These are phyloP conservation scores for Pogoniulus pusillus DNA, from an alignment of 2,797 vertebrate species.

Conservation along the genomic window DNA sequence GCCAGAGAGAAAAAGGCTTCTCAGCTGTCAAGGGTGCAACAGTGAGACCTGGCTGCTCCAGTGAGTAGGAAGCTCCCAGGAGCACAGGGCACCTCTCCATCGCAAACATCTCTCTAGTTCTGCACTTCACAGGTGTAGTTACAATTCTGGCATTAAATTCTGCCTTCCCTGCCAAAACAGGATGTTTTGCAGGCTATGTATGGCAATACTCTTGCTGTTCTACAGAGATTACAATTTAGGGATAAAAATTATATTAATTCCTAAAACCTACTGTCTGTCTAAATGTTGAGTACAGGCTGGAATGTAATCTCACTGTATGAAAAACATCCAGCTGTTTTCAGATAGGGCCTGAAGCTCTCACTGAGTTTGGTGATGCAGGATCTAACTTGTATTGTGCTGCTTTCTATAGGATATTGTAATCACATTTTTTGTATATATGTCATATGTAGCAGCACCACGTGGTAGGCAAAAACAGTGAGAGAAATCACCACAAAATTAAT, in stretches of 20 bases:
- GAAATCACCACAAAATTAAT: constrained; percentile 32
- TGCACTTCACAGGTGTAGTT: background rate
- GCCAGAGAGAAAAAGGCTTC: background rate
- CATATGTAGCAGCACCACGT: background rate
- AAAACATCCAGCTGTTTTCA: background rate
- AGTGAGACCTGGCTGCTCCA: background rate
- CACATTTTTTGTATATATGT: background rate
- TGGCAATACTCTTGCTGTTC: background rate
- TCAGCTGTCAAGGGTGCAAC: background rate
- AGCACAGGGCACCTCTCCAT: background rate
- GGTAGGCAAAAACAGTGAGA: background rate
- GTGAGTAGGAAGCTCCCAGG: background rate
- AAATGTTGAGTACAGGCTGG: background rate
- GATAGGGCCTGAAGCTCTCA: background rate
- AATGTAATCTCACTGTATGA: background rate
- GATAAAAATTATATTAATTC: background rate
- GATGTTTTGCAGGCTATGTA: background rate
- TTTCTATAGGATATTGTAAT: background rate
- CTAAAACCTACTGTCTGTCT: background rate
- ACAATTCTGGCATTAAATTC: background rate
- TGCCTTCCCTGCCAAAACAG: background rate
- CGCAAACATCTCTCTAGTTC: background rate
- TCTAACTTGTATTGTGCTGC: background rate
- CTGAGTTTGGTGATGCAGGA: background rate
- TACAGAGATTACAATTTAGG: background rate